Evolutionary conservation across 2,113 vertebrate species (phyloP).

Genomic region (Otocyon megalotis): DNA sequence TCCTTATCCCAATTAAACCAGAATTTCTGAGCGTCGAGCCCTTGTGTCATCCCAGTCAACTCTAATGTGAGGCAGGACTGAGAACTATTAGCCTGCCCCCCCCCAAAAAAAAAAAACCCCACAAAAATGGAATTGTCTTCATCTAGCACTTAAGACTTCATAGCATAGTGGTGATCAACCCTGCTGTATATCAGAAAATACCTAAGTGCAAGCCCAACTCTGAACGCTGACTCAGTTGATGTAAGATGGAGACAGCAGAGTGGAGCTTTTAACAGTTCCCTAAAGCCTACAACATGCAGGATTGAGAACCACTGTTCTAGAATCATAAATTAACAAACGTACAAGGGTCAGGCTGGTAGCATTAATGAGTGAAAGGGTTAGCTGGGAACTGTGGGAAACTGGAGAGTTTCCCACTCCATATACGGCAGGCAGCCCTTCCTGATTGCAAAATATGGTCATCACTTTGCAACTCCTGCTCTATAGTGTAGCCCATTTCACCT

Average conservation of each 20-base stretch:
- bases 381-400: background rate
- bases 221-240: background rate
- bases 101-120: no score
- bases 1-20: background rate
- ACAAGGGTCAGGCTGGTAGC: background rate
- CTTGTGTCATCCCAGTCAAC: background rate
- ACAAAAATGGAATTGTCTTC: background rate
- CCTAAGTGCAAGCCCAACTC: background rate
- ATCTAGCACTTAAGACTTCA: background rate
- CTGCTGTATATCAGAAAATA: background rate
- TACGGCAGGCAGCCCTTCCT: background rate
- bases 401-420: background rate
- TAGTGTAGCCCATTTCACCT: background rate
- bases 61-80: background rate
- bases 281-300: background rate
- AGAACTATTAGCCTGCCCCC: background rate
- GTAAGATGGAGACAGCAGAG: background rate
- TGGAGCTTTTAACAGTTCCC: background rate
- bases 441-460: background rate
- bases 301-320: background rate
- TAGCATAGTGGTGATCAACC: background rate
- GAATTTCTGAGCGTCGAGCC: conserved; percentile 1
- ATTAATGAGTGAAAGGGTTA: background rate
- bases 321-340: background rate
- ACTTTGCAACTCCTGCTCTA: background rate